Evolutionary conservation across 2,888 invertebrate genomes (phyloP), one percentile per base, ranked within the genome.

Genomic region (Zygothrica quintamaculata): DNA sequence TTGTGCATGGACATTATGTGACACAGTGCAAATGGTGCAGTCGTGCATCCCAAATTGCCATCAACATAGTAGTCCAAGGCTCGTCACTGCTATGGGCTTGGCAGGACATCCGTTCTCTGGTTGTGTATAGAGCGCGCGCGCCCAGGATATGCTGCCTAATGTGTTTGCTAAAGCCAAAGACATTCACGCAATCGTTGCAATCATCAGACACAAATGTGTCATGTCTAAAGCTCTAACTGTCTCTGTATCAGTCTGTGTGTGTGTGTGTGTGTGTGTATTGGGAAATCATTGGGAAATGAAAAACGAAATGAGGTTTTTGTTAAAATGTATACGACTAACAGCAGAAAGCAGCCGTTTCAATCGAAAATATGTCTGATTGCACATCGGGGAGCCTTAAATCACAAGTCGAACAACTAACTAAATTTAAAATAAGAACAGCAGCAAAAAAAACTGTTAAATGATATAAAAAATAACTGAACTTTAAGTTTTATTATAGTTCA

Each of bases 31-130:
- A 64, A 37, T 59, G 62, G 64, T 80, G 80, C 80, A 80, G 60
- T 84, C 84, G 86, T 86, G 80, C 80, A 80, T 86, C 64, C 64
- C 74, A 79, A 79, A 86, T 84, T 68, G 77, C 67, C 66, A 84
- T 79, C 79, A 67, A 74, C 71, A n/a, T n/a, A n/a, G 71, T 65
- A 64, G 55, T 47, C 62, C 37, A 16, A 31, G 56, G 52, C 33
- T 60, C 48, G 53, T 51, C 62, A 61, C 64, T 69, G 34, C 33
- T 47, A 48, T 1, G 74, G 64, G 79, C 33, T 52, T 42, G 57
- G 59, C 75, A 69, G 80, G 73, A 79, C 60, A 61, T 61, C 69
- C 69, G 65, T 43, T 52, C 56, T 66, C 53, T 37, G 42, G 48
- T 26, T 44, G 31, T 40, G 40, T 37, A 33, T n/a, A n/a, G n/a